Evolutionary conservation across 1,140 invertebrate species (phyloP).

Genomic region (Pseudomyrmex pallidus): DNA sequence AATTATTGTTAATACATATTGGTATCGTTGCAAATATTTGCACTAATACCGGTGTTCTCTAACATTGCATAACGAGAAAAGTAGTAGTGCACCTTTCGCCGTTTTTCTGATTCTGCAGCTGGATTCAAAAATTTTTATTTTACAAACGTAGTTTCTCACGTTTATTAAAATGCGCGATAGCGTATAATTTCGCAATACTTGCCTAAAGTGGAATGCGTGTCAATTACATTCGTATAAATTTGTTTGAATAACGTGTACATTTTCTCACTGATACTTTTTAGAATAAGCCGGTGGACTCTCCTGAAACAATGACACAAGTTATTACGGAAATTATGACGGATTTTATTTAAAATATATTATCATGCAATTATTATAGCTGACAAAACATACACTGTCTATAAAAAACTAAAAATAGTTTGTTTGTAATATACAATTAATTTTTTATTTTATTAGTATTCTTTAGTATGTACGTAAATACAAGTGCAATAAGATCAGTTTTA

Average conservation of each 20-base stretch:
- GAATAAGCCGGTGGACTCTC: conserved; percentile 91
- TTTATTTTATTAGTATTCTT: no score
- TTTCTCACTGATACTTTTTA: conserved; percentile 86
- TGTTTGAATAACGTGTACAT: conserved; percentile 35
- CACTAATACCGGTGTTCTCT: conserved; percentile 21
- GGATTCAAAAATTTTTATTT: conserved; percentile 37
- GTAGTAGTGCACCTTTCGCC: conserved; percentile 26
- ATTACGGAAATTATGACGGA: background rate
- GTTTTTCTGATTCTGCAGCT: background rate
- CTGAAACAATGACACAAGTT: conserved; percentile 81
- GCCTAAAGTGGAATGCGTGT: conserved; percentile 68
- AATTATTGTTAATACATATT: conserved; percentile 59
- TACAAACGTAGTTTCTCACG: conserved; percentile 62
- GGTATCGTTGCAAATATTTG: conserved; percentile 33
- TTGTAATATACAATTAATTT: no score
- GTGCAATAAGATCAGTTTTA: no score
- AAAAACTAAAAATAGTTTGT: no score
- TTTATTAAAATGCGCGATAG: conserved; percentile 61
- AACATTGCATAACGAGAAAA: conserved; percentile 38
- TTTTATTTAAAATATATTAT: conserved; percentile 12
- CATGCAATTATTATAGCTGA: no score
- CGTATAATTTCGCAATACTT: conserved; percentile 59
- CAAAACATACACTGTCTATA: no score
- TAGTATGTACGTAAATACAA: no score
- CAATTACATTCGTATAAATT: conserved; percentile 54